Evolutionary conservation across 2,113 vertebrate genomes (phyloP), one percentile per base, ranked within the genome.

Genomic region (Catharus bicknelli): DNA sequence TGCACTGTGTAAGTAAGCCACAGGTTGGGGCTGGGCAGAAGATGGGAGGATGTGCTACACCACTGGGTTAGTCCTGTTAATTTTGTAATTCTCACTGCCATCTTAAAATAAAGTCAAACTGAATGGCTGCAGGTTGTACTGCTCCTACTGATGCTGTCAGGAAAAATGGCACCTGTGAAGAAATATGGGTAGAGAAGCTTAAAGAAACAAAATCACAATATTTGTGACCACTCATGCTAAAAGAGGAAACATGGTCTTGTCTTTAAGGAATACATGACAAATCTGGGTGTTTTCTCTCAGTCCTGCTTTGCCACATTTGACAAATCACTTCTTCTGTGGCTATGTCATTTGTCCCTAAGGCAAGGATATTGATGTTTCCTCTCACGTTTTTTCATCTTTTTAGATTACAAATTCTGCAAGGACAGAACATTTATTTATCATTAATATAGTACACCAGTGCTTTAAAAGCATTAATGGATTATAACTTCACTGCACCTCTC

Each of bases 381-480:
- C 54, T 94, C 86, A 58, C 66, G 78, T 70, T 78, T 75, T 86
- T 77, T 82, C 43, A 75, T 83, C 88, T 82, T 94, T 90, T 82
- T 38, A 61, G 88, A 57, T 82, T 94, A 72, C 25, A 86, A 64
- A 96, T 84, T 79, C 90, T 58, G 42, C 66, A 79, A 76, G 53
- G 66, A 53, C 50, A 79, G 50, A 76, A 79, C 66, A 82, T 92
- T 92, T 86, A 75, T 88, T 92, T 94, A 89, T 86, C 92, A 95
- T 82, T 83, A 86, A 83, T 47, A 66, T 84, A 90, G 66, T 82
- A 84, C 27, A 54, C 74, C 70, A 73, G 62, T 2, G 3, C 62
- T 88, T 90, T 92, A 90, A 90, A 96, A 94, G 81, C 80, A 73
- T 90, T 86, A 83, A 68, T 64, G 69, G 67, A 83, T 83, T 84